Conservation (phyloP, 2,888 invertebrate species). For the Hydrotaea diabolus region DNA sequence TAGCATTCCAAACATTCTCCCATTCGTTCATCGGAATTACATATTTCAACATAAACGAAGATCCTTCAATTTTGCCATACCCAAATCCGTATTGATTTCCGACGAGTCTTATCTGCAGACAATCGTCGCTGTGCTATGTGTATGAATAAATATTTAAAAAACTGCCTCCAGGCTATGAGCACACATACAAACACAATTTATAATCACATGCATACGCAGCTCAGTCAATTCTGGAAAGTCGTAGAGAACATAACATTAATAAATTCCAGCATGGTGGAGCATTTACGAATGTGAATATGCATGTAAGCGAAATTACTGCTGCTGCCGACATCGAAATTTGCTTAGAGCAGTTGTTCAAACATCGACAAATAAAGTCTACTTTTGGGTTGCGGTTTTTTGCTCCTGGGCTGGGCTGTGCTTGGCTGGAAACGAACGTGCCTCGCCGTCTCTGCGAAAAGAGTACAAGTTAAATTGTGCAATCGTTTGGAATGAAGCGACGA, state of each 20-base stretch:
- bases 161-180: too few relatives aligned
- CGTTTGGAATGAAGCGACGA: slow-evolving; percentile 5
- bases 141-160: too few relatives aligned
- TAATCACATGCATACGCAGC: too few relatives aligned
- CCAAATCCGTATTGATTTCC: neutral
- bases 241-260: neutral
- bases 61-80: neutral
- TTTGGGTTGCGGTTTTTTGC: slow-evolving; percentile 6
- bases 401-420: neutral
- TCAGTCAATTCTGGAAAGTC: neutral
- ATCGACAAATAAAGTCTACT: slow-evolving; percentile 15
- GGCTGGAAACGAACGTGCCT: neutral
- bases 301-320: slow-evolving; percentile 16
- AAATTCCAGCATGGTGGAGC: neutral
- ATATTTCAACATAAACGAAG: neutral
- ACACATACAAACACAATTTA: too few relatives aligned
- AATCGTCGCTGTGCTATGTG: neutral
- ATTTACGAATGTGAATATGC: too few relatives aligned
- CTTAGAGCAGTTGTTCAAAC: slow-evolving; percentile 24
- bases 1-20: neutral
- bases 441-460: slow-evolving; percentile 4
- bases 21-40: neutral
- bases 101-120: neutral
- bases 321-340: slow-evolving; percentile 60
- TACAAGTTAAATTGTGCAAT: slow-evolving; percentile 26